Conservation (phyloP, 2,797 vertebrate genomes). For the Tamandua tetradactyla region DNA sequence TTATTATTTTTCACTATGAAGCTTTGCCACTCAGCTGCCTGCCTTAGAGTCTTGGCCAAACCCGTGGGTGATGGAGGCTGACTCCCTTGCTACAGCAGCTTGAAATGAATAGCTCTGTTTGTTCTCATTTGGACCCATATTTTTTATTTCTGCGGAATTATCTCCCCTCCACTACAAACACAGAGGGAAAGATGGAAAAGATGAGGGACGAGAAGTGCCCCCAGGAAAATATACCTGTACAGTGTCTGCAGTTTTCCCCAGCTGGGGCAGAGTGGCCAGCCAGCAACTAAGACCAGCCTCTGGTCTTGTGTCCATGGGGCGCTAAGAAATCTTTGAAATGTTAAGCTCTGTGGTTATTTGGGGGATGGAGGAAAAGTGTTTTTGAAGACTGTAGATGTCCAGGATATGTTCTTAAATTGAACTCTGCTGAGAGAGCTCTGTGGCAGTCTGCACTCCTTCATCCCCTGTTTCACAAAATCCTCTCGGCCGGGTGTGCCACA, state of each 20-base stretch:
- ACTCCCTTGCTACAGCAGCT: neutral
- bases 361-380: constrained; percentile 92
- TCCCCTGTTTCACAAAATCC: constrained; percentile 66
- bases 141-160: neutral
- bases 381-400: constrained; percentile 95
- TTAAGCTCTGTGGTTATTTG: constrained; percentile 95
- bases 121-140: no score
- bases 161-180: neutral
- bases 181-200: neutral
- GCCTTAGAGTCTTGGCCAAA: no score
- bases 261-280: neutral
- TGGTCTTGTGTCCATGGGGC: neutral
- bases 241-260: neutral
- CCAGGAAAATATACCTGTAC: neutral
- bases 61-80: no score
- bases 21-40: neutral
- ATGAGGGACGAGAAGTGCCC: neutral
- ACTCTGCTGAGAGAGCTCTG: constrained; percentile 94
- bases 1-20: no score
- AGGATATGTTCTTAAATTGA: constrained; percentile 93
- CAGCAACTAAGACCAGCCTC: neutral
- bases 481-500: constrained; percentile 90
- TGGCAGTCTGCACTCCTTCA: constrained; percentile 95
- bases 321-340: constrained; percentile 85
- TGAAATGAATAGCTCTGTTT: no score